phyloP scores from a whole-genome alignment of 2,797 vertebrate species.

The Etheostoma nigrum region DNA sequence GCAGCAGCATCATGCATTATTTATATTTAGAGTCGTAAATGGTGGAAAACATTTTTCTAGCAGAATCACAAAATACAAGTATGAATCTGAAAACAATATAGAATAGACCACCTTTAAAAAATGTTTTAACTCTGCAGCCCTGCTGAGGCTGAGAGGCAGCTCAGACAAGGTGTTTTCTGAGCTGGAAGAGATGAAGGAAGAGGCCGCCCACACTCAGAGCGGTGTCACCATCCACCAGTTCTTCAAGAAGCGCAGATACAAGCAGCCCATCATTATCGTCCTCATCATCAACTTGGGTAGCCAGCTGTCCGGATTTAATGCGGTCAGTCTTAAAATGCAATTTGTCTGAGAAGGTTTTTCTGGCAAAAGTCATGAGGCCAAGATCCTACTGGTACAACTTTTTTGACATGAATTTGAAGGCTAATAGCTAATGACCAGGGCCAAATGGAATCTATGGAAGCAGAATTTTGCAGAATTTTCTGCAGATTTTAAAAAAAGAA shows the following conservation, averaged over 20 bases:
- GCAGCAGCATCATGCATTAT: no score
- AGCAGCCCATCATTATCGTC: slow-evolving; percentile 77
- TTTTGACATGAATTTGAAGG: not conserved
- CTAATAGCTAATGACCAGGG: not conserved
- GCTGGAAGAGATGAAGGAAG: slow-evolving; percentile 81
- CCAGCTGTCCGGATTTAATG: slow-evolving; percentile 82
- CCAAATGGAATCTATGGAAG: no score
- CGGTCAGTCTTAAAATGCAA: slow-evolving; percentile 61
- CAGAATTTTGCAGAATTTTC: no score
- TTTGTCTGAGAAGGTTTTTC: not conserved
- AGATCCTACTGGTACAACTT: not conserved
- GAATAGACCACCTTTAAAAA: not conserved
- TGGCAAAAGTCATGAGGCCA: not conserved
- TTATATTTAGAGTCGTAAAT: no score
- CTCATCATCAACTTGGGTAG: slow-evolving; percentile 78
- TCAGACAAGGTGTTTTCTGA: slow-evolving; percentile 67
- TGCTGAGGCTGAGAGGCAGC: slow-evolving; percentile 73
- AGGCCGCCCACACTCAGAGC: slow-evolving; percentile 72
- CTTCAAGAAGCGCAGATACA: slow-evolving; percentile 79
- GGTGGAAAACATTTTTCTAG: no score
- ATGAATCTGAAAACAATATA: no score
- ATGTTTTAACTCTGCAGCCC: slow-evolving; percentile 60
- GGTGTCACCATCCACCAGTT: slow-evolving; percentile 78
- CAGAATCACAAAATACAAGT: no score
- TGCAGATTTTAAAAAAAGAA: no score